These are phyloP conservation scores for Cranoglanis bouderius DNA, from an alignment of 2,113 vertebrate genomes.

Conservation along the genomic window DNA sequence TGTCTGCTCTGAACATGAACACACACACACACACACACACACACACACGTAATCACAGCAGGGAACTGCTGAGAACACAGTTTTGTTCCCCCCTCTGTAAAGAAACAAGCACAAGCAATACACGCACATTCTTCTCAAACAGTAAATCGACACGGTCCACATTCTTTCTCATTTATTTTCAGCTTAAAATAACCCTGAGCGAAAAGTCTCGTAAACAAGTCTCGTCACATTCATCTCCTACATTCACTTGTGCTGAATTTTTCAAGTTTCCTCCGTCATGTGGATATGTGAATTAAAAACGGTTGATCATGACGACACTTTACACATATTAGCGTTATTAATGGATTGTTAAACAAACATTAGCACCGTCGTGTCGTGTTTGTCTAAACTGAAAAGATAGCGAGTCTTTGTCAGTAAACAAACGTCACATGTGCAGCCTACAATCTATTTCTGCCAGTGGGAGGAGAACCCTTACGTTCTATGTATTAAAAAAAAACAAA, in stretches of 20 bases:
- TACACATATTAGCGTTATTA: neutral
- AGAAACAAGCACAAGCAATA: constrained; percentile 6
- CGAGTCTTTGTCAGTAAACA: neutral
- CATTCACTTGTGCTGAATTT: constrained; percentile 31
- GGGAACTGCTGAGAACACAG: neutral
- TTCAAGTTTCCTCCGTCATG: neutral
- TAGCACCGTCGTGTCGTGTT: neutral
- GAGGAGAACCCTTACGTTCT: neutral
- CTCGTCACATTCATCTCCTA: constrained; percentile 58
- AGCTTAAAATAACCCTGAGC: constrained; percentile 73
- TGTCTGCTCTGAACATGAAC: neutral
- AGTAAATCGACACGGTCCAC: constrained; percentile 45
- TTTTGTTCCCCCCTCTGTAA: neutral
- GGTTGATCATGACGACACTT: neutral
- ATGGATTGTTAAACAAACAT: neutral
- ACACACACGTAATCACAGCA: neutral
- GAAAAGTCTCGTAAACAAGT: constrained; percentile 70
- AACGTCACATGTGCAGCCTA: neutral
- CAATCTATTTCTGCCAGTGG: too few relatives aligned
- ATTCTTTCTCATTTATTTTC: constrained; percentile 66
- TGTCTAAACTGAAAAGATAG: neutral
- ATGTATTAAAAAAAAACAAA: neutral
- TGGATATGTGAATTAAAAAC: neutral
- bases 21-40: neutral
- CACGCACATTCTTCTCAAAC: neutral